phyloP scores from a whole-genome alignment of 2,888 invertebrate species.

The Drosophila kambysellisi region DNA sequence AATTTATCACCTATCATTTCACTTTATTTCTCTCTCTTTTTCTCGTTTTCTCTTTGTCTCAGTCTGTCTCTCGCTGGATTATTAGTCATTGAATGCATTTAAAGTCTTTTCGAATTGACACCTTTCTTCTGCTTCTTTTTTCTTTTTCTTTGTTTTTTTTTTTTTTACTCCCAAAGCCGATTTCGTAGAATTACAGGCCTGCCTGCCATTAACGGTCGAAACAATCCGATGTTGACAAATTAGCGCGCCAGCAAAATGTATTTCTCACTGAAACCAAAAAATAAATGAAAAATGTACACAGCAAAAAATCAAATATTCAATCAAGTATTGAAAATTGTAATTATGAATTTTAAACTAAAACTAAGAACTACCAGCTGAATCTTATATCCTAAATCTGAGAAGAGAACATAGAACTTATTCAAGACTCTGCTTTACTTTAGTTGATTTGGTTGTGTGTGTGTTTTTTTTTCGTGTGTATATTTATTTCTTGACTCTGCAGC shows the following conservation, averaged over 20 bases:
- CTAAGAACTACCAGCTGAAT: too few relatives aligned
- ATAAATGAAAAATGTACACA: background rate
- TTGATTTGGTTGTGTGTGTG: background rate
- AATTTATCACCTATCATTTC: constrained; percentile 63
- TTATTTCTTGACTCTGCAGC: constrained; percentile 12
- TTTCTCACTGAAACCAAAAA: background rate
- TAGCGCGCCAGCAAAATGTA: constrained; percentile 51
- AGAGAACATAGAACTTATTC: too few relatives aligned
- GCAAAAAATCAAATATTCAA: background rate
- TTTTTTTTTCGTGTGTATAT: constrained; percentile 1
- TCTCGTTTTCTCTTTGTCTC: constrained; percentile 6
- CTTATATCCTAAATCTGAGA: background rate
- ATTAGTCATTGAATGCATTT: constrained; percentile 78
- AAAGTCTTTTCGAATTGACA: constrained; percentile 76
- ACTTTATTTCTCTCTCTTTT: constrained; percentile 19
- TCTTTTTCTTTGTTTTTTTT: too few relatives aligned
- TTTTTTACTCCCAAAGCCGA: constrained; percentile 63
- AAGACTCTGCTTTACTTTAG: background rate
- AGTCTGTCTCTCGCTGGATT: constrained; percentile 32
- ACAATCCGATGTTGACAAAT: constrained; percentile 69
- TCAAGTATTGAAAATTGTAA: background rate
- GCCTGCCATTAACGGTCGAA: constrained; percentile 9
- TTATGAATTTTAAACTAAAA: background rate
- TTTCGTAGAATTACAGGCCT: constrained; percentile 74
- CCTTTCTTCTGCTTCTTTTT: constrained; percentile 53